These are phyloP conservation scores for Hydrophis major DNA, from an alignment of 2,797 vertebrate species.

Conservation along the genomic window DNA sequence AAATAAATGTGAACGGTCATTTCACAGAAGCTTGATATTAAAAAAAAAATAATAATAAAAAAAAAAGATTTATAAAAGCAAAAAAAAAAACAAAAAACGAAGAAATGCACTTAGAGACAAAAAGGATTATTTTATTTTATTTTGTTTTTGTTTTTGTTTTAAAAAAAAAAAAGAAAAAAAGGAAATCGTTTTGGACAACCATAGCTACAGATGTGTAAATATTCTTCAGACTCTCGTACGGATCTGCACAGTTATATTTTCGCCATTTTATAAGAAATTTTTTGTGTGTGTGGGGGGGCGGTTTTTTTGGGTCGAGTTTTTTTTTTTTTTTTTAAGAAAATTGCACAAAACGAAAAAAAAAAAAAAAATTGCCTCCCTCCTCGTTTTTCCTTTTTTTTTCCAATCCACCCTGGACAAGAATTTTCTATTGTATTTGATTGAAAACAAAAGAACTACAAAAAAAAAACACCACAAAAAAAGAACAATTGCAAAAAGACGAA, in stretches of 20 bases:
- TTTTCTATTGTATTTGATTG: too few relatives aligned
- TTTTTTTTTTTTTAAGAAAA: slow-evolving; percentile 4
- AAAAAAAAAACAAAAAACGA: slow-evolving; percentile 38
- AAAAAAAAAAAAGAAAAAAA: background rate
- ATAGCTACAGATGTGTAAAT: slow-evolving; percentile 27
- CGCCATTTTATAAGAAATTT: slow-evolving; percentile 19
- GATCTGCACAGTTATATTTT: slow-evolving; percentile 36
- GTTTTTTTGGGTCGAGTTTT: background rate
- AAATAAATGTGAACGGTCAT: slow-evolving; percentile 10
- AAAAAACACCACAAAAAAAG: background rate
- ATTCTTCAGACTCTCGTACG: slow-evolving; percentile 5
- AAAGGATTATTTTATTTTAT: background rate
- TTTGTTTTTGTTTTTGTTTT: too few relatives aligned
- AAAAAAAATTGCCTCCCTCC: slow-evolving; percentile 11
- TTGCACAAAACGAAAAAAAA: slow-evolving; percentile 27
- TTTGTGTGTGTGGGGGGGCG: too few relatives aligned
- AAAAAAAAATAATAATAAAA: background rate
- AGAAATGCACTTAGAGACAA: slow-evolving; percentile 45
- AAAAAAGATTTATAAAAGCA: slow-evolving; percentile 28
- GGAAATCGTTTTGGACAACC: background rate
- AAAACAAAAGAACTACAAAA: too few relatives aligned
- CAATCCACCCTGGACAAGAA: too few relatives aligned
- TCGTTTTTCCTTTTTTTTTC: background rate
- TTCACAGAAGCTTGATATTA: slow-evolving; percentile 20
- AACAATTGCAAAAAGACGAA: slow-evolving; percentile 1